Conservation (phyloP, 1,140 invertebrate species). For the Globodera ellingtonae region DNA sequence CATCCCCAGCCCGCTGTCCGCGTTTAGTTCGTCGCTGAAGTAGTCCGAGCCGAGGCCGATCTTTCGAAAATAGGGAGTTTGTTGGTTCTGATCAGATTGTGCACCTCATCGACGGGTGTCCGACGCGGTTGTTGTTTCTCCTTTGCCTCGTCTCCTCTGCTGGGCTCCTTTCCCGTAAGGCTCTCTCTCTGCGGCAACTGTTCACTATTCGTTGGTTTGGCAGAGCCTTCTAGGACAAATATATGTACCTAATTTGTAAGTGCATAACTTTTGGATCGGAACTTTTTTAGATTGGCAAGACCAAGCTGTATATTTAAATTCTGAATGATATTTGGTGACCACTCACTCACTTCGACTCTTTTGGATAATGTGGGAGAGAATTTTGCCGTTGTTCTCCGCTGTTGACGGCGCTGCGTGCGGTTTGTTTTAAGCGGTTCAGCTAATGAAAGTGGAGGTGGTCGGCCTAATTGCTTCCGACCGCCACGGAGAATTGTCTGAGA, state of each 20-base stretch:
- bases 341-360: constrained; percentile 21
- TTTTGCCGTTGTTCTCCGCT: constrained; percentile 12
- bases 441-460: background rate
- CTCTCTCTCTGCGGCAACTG: constrained; percentile 3
- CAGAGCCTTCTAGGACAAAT: constrained; percentile 1
- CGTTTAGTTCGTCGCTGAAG: constrained; percentile 18
- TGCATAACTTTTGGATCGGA: background rate
- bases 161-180: background rate
- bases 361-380: constrained; percentile 26
- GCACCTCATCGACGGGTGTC: constrained; percentile 4
- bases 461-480: background rate
- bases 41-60: constrained; percentile 19
- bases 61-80: background rate
- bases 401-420: background rate
- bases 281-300: no score
- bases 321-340: background rate
- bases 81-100: background rate
- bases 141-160: background rate
- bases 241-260: background rate
- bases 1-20: constrained; percentile 4
- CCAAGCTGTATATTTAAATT: no score
- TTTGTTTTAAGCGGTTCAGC: background rate
- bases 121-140: background rate
- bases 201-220: background rate
- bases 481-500: background rate